Conservation (phyloP, 2,888 invertebrate species). For the Lamellibrachia satsuma region DNA sequence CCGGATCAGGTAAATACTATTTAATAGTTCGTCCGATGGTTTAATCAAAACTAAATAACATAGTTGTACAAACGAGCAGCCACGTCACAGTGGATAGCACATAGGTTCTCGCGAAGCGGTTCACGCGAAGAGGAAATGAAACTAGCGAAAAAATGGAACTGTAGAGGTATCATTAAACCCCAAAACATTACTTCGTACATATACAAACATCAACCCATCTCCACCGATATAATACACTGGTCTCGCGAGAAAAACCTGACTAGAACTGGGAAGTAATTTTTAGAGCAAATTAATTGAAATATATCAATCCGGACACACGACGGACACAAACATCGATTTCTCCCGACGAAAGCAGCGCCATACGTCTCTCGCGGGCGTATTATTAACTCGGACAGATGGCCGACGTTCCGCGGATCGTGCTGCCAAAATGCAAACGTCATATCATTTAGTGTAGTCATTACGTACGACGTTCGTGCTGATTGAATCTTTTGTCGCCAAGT, state of each 20-base stretch:
- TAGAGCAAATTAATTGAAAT: neutral
- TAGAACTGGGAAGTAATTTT: neutral
- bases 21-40: no score
- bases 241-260: neutral
- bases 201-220: neutral
- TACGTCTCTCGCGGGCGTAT: neutral
- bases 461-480: neutral
- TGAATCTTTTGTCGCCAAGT: constrained; percentile 6
- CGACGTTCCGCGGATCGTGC: neutral
- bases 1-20: no score
- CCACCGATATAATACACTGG: neutral
- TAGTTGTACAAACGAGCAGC: no score
- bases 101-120: no score
- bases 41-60: no score
- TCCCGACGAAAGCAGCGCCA: neutral
- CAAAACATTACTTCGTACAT: no score
- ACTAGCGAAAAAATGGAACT: no score
- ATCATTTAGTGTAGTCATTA: neutral
- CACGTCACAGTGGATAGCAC: no score
- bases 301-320: neutral
- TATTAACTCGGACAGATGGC: neutral
- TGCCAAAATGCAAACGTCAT: neutral
- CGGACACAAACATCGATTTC: constrained; percentile 2
- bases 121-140: no score
- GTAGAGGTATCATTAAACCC: no score